phyloP scores from a whole-genome alignment of 2,113 vertebrate genomes.

The Penelope pileata region DNA sequence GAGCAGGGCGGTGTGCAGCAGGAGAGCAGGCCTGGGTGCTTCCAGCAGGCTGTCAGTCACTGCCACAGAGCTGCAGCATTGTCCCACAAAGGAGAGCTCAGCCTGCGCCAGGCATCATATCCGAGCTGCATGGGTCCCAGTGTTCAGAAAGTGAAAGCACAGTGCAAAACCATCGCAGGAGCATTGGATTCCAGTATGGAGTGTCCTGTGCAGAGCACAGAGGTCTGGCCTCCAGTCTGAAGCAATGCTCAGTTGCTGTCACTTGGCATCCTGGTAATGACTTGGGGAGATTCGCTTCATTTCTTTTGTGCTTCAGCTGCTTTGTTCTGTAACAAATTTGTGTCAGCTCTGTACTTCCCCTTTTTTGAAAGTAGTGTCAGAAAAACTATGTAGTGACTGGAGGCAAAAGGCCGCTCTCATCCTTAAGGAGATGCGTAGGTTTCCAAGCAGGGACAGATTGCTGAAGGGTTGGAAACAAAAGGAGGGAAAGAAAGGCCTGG shows the following conservation, averaged over 20 bases:
- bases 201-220: background rate
- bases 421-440: background rate
- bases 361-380: background rate
- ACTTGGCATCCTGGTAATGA: background rate
- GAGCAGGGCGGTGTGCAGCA: background rate
- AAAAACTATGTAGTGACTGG: background rate
- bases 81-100: background rate
- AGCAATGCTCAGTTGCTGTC: background rate
- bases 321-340: background rate
- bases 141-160: accelerated
- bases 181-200: accelerated
- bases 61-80: background rate
- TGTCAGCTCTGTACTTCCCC: background rate
- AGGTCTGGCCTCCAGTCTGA: background rate
- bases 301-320: background rate
- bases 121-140: accelerated
- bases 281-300: background rate
- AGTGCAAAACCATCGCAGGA: accelerated
- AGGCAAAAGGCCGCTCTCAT: background rate
- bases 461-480: background rate
- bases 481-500: background rate
- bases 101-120: background rate
- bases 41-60: accelerated
- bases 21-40: background rate
- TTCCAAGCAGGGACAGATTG: background rate